Evolutionary conservation across 2,797 vertebrate genomes (phyloP), one percentile per base, ranked within the genome.

Genomic region (Mus minutoides): DNA sequence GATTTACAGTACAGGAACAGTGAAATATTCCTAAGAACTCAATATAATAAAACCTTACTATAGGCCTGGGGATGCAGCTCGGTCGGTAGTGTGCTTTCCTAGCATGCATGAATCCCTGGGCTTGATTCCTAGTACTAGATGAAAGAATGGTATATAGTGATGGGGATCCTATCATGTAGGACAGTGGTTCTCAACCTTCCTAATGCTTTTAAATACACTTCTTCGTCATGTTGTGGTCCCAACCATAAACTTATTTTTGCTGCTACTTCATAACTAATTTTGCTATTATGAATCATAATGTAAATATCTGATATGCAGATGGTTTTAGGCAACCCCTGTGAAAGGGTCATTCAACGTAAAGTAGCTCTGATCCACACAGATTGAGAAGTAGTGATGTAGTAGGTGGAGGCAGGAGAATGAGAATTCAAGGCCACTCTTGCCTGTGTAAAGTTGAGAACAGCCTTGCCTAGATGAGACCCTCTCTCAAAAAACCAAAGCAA

Each of bases 11-110:
- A 49, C 1, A 75, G 34, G 11, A 94, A 80, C 46, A 79, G 60
- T 7, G 34, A 93, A 75, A 67, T 92, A 60, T 96, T 92, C 31
- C 22, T 89, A 49, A 90, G 52, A 95, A 43, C 26, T 71, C 88
- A 43, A 40, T 94, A 26, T 76, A 62, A n/a, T 62, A 52, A n/a
- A 88, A 37, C 21, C 49, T 49, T 26, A 60, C 29, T 62, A 12
- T 49, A n/a, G 31, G 14, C 5, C 14, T 37, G 58, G 16, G 31
- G 40, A 19, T 78, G 40, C 49, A 62, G 52, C 43, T 90, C 40
- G n/a, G 40, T 26, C 0, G 21, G 7, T 78, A 46, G 56, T 10
- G 2, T 78, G 31, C 56, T 88, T 60, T 75, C 37, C 49, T 46
- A 46, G 31, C 73, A 26, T 37, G 43, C 12, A 26, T 49, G 34